phyloP scores from a whole-genome alignment of 2,888 invertebrate genomes.

The Xestia c-nigrum region DNA sequence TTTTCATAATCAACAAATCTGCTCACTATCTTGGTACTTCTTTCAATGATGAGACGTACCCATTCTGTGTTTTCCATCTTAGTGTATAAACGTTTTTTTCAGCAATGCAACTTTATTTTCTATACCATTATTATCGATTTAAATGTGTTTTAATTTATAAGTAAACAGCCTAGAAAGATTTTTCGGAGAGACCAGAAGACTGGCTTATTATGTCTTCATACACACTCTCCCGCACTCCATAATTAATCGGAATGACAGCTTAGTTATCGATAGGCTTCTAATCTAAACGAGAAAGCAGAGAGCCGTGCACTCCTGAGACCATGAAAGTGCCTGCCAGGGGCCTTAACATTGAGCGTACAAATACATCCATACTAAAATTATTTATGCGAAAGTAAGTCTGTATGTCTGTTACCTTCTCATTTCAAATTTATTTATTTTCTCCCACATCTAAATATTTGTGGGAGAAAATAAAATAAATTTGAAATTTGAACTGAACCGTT shows the following conservation, averaged over 20 bases:
- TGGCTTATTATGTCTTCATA: not conserved
- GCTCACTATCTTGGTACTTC: not conserved
- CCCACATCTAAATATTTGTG: too few relatives aligned
- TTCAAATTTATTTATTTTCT: too few relatives aligned
- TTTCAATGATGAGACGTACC: not conserved
- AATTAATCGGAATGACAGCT: conserved; percentile 46
- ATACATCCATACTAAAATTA: conserved; percentile 29
- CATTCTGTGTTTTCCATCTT: not conserved
- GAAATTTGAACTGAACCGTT: too few relatives aligned
- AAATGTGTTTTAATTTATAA: too few relatives aligned
- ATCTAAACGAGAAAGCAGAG: conserved; percentile 55
- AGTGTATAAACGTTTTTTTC: not conserved
- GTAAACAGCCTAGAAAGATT: not conserved
- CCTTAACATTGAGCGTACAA: conserved; percentile 27
- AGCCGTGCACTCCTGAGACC: conserved; percentile 53
- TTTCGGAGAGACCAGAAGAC: not conserved
- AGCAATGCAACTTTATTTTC: not conserved
- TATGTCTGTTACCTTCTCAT: not conserved
- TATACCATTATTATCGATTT: not conserved
- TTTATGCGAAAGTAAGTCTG: not conserved
- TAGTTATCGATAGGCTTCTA: conserved; percentile 48
- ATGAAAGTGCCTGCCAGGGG: conserved; percentile 52
- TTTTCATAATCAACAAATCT: not conserved
- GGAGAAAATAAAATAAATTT: too few relatives aligned
- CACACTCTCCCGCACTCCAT: not conserved